A percentile compares a stretch with the other conserved stretches of the same genome.
Evolutionary conservation across 2,888 invertebrate species (phyloP).

Genomic region (Eurois occulta): DNA sequence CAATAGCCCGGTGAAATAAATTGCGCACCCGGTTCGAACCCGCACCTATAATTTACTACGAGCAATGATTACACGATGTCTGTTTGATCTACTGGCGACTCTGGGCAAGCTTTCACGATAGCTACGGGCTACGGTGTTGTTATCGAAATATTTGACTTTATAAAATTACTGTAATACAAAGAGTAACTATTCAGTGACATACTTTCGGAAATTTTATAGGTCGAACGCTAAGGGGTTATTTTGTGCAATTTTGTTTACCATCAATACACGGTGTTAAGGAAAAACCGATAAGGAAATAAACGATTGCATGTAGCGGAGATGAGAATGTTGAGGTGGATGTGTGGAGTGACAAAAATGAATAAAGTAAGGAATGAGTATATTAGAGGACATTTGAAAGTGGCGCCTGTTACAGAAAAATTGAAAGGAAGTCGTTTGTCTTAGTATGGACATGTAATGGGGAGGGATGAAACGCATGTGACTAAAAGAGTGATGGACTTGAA

Average conservation of each 20-base stretch:
- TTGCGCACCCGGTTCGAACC: slow-evolving; percentile 46
- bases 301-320: too few species aligned
- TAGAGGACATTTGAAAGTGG: too few species aligned
- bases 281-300: too few species aligned
- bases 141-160: slow-evolving; percentile 34
- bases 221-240: neutral
- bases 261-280: neutral
- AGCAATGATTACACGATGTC: slow-evolving; percentile 68
- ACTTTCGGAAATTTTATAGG: neutral
- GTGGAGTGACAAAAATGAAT: too few species aligned
- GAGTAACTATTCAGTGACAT: slow-evolving; percentile 19
- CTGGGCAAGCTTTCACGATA: slow-evolving; percentile 45
- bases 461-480: too few species aligned
- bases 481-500: too few species aligned
- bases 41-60: slow-evolving; percentile 55
- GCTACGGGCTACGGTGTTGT: slow-evolving; percentile 27
- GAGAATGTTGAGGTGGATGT: too few species aligned
- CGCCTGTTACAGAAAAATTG: too few species aligned
- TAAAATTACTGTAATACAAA: slow-evolving; percentile 42
- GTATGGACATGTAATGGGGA: too few species aligned
- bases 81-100: slow-evolving; percentile 65
- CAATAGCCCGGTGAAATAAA: slow-evolving; percentile 46
- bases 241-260: neutral
- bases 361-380: too few species aligned
- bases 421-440: too few species aligned